Conservation (phyloP, 1,140 invertebrate genomes). For the Drosophila melanogaster region Release_6_plus_ISO1_MT NT_033777.3:27686501-27687000, state of each 20-base stretch:
- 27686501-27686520: slow-evolving; percentile 12
- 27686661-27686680: neutral
- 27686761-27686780: too few species aligned
- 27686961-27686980: neutral
- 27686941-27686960: neutral
- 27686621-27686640: slow-evolving; percentile 23
- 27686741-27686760: neutral
- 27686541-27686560: neutral
- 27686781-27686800: too few species aligned
- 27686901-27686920: too few species aligned
- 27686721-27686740: neutral
- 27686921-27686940: too few species aligned
- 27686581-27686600: neutral
- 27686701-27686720: neutral
- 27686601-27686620: neutral
- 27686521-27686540: slow-evolving; percentile 4
- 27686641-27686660: neutral
- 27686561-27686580: neutral
- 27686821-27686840: too few species aligned
- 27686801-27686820: too few species aligned
- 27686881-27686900: too few species aligned
- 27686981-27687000: neutral
- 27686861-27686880: too few species aligned
- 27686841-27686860: too few species aligned
- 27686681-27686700: neutral